phyloP scores from a whole-genome alignment of 2,797 vertebrate species.

The Helicolenus hilgendorfi region DNA sequence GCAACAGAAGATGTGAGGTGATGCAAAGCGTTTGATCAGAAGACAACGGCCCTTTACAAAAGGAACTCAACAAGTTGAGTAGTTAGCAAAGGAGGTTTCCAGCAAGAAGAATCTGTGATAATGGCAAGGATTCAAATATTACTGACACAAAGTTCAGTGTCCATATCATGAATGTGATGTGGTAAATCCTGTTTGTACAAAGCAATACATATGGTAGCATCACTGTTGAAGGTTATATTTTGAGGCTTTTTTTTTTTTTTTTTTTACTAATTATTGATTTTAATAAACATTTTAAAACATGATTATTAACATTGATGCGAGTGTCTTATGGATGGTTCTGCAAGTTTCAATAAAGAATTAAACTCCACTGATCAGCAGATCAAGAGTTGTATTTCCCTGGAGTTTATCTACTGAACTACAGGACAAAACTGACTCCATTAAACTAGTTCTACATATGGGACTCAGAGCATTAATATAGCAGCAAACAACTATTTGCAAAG shows the following conservation, averaged over 20 bases:
- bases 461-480: too few species aligned
- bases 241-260: background rate
- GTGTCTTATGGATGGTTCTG: background rate
- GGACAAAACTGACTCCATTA: background rate
- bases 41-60: background rate
- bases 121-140: background rate
- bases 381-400: background rate
- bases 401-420: background rate
- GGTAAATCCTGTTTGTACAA: background rate
- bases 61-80: background rate
- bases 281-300: background rate
- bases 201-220: background rate
- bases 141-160: background rate
- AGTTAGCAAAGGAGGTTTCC: background rate
- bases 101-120: background rate
- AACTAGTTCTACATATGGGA: background rate
- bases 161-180: background rate
- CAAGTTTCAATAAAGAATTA: background rate
- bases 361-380: background rate
- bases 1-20: background rate
- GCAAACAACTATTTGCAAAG: background rate
- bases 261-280: background rate
- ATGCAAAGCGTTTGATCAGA: background rate
- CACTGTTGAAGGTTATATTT: background rate
- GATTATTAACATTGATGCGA: background rate